Evolutionary conservation across 2,113 vertebrate genomes (phyloP).

Genomic region (Lethenteron reissneri): DNA sequence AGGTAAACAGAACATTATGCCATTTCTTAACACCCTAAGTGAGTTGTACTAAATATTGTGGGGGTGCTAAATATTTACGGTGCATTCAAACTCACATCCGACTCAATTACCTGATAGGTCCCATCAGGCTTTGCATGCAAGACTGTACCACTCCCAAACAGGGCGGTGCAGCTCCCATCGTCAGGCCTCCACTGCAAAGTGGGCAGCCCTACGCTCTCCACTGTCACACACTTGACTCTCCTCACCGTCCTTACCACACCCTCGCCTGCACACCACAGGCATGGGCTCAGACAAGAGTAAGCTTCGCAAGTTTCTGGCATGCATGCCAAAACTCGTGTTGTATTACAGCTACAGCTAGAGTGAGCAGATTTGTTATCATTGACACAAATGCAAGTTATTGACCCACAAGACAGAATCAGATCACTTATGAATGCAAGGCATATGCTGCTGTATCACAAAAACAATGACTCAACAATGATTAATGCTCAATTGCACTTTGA

Average conservation of each 20-base stretch:
- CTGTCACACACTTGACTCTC: constrained; percentile 26
- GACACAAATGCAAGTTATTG: background rate
- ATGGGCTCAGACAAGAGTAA: too few relatives aligned
- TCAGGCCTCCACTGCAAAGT: constrained; percentile 41
- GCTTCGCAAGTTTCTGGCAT: too few relatives aligned
- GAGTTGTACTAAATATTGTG: too few relatives aligned
- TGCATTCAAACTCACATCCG: too few relatives aligned
- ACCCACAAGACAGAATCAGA: background rate
- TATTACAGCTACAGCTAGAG: background rate
- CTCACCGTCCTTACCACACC: constrained; percentile 7
- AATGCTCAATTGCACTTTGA: too few relatives aligned
- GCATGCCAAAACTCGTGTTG: constrained; percentile 7
- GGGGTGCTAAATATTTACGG: too few relatives aligned
- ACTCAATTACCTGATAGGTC: constrained; percentile 36
- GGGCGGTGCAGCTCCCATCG: constrained; percentile 25
- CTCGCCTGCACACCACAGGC: constrained; percentile 12
- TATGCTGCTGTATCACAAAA: too few relatives aligned
- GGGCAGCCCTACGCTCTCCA: constrained; percentile 48
- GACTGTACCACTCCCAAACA: constrained; percentile 52
- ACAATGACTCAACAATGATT: too few relatives aligned
- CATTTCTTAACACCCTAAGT: too few relatives aligned
- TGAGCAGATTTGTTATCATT: background rate
- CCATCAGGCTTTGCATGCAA: constrained; percentile 38
- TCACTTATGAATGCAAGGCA: too few relatives aligned
- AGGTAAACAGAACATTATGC: too few relatives aligned